Base-by-base conservation (phyloP, 2,797 vertebrate species). In the Salmo trutta region DNA sequence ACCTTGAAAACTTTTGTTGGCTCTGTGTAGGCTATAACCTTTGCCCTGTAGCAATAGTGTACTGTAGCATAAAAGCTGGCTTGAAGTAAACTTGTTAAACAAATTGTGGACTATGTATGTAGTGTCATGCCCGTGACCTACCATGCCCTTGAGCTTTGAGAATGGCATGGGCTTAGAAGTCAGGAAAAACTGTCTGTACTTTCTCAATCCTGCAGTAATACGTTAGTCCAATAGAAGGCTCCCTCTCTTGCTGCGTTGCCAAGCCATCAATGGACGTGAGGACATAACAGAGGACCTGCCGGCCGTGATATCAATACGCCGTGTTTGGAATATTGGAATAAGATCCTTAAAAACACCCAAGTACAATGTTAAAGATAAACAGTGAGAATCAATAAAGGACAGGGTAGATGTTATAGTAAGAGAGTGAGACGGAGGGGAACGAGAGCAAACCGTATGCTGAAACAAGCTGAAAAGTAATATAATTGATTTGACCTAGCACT, bases 361-460 rank as follows among this genome's bases (percentile, higher is more conserved):
- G 88, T 4, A 75, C 81, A 86, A 84, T 81, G 84, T 79, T 87
- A 85, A 90, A 81, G 84, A 89, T 89, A 91, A 92, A 93, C 88
- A 88, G 81, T 77, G 78, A 73, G 85, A 84, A 87, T 86, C 83
- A 87, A 84, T 79, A 59, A 85, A 80, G 81, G 71, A 52, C 79
- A 89, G 52, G 80, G 85, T 77, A 53, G n/a, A 79, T 36, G 66
- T 17, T 62, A 54, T 59, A 79, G 67, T 21, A 47, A 73, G 54
- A 36, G 19, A 53, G 76, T 73, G 75, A 77, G 12, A 2, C 12
- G 31, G 24, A 36, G 10, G 31, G 72, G 73, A 79, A 71, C 71
- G 16, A 79, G 67, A 72, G 21, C 71, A 71, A 72, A 75, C 76
- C 75, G 74, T 65, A 52, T 64, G 77, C 75, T 65, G 79, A 59